Base-by-base conservation (phyloP, 2,888 invertebrate genomes). In the Diabrotica balteata region DNA sequence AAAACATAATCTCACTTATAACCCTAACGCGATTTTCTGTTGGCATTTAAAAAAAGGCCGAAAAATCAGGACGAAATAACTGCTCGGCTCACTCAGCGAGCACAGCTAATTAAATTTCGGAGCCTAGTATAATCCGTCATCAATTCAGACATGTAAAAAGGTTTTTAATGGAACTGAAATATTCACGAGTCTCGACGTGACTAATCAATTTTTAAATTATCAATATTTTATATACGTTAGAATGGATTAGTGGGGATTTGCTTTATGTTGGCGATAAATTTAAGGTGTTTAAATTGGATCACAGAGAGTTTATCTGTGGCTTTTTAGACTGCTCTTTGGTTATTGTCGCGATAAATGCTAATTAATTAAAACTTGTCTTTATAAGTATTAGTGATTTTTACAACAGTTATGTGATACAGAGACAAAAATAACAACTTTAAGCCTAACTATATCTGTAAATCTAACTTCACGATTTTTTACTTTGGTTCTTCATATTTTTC, bases 101-200 rank as follows among this genome's bases (percentile, higher is more conserved):
- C 51, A 51, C 32, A 46, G 58, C 45, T 63, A 58, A 63, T 63
- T 63, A 51, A 63, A 58, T 57, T 63, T 63, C 43, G 11, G 51
- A 58, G 50, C 58, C 44, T 58, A 58, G 51, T 44, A 32, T 58
- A 63, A 63, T 63, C 63, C 63, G 63, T 57, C 63, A 63, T 63
- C 57, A 63, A 55, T 51, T 58, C 63, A 46, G 63, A 58, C 63
- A 51, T 22, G 43, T 63, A 58, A 63, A 63, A 63, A 51, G 63
- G 50, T 63, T 59, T 63, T 63, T 63, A 58, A 63, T 63, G 63
- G 63, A 57, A 58, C 50, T 63, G 57, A 57, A 63, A 62, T 54
- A 62, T 54, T 62, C 11, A 55, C 43, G 10, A 9, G 9, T 47
- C 10, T 7, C 10, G 55, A 44, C 55, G 11, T 55, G 44, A 55